Evolutionary conservation across 2,113 vertebrate genomes (phyloP), one percentile per base, ranked within the genome.

Genomic region (Phoxinus phoxinus): DNA sequence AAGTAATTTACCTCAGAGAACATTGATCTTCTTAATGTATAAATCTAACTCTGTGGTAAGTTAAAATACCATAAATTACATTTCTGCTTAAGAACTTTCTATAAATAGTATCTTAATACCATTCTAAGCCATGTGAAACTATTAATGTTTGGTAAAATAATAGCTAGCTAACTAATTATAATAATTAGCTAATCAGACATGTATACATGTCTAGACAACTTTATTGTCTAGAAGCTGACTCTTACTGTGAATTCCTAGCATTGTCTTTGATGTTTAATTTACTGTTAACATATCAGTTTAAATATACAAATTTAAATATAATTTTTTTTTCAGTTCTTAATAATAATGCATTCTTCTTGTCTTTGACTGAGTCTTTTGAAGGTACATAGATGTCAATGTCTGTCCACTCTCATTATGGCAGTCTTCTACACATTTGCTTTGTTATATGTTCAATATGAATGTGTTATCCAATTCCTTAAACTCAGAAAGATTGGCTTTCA

Each of bases 1-100:
- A 69, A 35, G 73, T 75, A 75, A 48, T 75, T 75, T 51, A 75
- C 41, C 8, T 19, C n/a, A 51, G 25, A 75, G n/a, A 48, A 75
- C 12, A 51, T 51, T 51, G 37, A 72, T 72, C 37, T 72, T 11
- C 4, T 71, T 71, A 35, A 71, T 23, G 19, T 71, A 73, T 46
- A 8, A 73, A 73, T 25, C 23, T 44, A 67, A 72, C 30, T 37
- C n/a, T 63, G 32, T 35, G 35, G 35, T 41, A 37, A 21, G 10
- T 67, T 19, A 67, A 67, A 67, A 13, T 13, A 41, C 41, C 41
- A 41, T 41, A 10, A 41, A 10, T 41, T 2, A 10, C 8, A 41
- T 41, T 9, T 56, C 19, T 56, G 53, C 7, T 21, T 56, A 56
- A 21, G 19, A 56, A 56, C 6, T 5, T 5, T 51, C 48, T 51